These are phyloP conservation scores for Ypsolopha scabrella DNA, from an alignment of 2,888 invertebrate genomes.

Conservation along the genomic window DNA sequence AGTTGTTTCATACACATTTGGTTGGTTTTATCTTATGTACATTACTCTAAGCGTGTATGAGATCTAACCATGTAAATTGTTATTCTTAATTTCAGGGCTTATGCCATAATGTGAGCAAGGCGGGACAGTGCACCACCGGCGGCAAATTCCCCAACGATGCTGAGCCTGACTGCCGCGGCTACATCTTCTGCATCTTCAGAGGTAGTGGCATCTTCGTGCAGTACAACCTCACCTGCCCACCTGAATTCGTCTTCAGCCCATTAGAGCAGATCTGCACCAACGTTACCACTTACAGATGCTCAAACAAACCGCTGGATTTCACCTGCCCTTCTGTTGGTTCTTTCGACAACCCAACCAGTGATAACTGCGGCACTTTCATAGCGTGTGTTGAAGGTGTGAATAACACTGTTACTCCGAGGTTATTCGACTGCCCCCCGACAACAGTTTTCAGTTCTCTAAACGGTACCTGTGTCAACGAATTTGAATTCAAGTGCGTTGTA, in stretches of 20 bases:
- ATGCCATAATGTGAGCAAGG: constrained; percentile 24
- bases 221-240: constrained; percentile 43
- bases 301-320: constrained; percentile 17
- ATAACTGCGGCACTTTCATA: constrained; percentile 33
- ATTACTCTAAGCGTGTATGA: no score
- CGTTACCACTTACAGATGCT: constrained; percentile 39
- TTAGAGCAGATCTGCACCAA: constrained; percentile 45
- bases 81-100: constrained; percentile 34
- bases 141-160: constrained; percentile 47
- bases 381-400: constrained; percentile 35
- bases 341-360: constrained; percentile 19
- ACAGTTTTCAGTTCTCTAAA: constrained; percentile 25
- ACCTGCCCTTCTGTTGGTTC: constrained; percentile 32
- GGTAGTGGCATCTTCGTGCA: constrained; percentile 30
- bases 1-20: no score
- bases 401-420: constrained; percentile 32
- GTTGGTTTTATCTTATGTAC: no score
- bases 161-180: constrained; percentile 39
- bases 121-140: constrained; percentile 28
- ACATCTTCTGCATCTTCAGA: constrained; percentile 41
- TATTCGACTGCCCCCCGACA: constrained; percentile 29
- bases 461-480: constrained; percentile 29
- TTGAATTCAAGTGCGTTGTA: constrained; percentile 21
- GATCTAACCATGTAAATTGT: background rate
- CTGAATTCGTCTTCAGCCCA: constrained; percentile 43